A percentile compares a stretch with the other conserved stretches of the same genome.
phyloP scores from a whole-genome alignment of 2,888 invertebrate species.

The Lymantria monacha region DNA sequence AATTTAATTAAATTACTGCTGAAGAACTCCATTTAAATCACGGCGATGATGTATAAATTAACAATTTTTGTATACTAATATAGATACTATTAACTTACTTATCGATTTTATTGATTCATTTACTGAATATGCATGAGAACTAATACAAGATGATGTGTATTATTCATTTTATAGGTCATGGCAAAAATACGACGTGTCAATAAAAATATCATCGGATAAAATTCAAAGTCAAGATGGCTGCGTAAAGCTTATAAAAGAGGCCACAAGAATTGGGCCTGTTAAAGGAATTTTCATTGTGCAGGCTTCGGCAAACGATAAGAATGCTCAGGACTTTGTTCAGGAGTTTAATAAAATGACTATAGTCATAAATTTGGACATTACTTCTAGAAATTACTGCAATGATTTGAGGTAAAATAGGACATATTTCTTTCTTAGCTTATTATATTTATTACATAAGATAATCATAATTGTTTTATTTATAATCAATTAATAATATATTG shows the following conservation, averaged over 20 bases:
- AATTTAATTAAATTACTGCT: too few species aligned
- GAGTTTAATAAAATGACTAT: slow-evolving; percentile 42
- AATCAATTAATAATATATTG: neutral
- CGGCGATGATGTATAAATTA: too few species aligned
- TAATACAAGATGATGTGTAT: too few species aligned
- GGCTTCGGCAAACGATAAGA: slow-evolving; percentile 22
- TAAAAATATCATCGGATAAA: slow-evolving; percentile 46
- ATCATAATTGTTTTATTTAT: neutral
- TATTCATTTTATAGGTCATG: slow-evolving; percentile 37
- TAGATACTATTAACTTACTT: too few species aligned
- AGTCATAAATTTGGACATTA: slow-evolving; percentile 49
- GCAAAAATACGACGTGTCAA: slow-evolving; percentile 38
- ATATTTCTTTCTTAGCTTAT: neutral
- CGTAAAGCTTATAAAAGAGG: slow-evolving; percentile 41
- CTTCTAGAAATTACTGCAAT: slow-evolving; percentile 42
- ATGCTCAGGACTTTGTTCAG: slow-evolving; percentile 29
- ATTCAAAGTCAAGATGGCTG: slow-evolving; percentile 44
- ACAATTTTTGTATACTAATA: too few species aligned
- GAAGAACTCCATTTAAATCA: too few species aligned
- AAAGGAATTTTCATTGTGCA: slow-evolving; percentile 51
- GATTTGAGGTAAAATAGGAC: slow-evolving; percentile 43
- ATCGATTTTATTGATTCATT: too few species aligned
- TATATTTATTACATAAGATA: neutral
- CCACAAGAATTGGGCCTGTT: slow-evolving; percentile 45
- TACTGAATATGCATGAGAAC: too few species aligned